Base-by-base conservation (phyloP, 2,113 vertebrate species). In the Chaenocephalus aceratus region DNA sequence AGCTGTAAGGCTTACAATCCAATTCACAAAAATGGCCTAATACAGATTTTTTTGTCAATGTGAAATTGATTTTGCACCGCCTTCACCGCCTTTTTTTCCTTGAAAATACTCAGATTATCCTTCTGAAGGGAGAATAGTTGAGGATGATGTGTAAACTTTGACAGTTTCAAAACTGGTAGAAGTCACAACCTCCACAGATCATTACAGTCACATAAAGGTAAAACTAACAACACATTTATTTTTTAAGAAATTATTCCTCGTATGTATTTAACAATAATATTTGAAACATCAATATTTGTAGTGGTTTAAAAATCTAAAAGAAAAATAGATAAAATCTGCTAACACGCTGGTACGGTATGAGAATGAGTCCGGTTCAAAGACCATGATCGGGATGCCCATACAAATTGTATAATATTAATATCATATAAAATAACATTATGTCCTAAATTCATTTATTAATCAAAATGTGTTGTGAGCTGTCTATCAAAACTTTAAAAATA, bases 11-110 rank as follows among this genome's bases (percentile, higher is more conserved):
- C 59, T 64, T 21, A 53, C 48, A 59, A 60, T 54, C 46, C 21
- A 52, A 34, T 62, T 81, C 63, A 77, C 63, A 59, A 85, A 77
- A 45, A 52, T 23, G 15, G 6, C 1, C 64, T 18, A 13, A 23
- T 44, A 60, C n/a, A 10, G n/a, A 44, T 54, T 54, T 70, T 44
- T 59, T 49, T 34, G 14, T 70, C 18, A 10, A 74, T 49, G 48
- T 59, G 41, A 70, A 70, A 74, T 60, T 14, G 45, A 69, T 72
- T 79, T 76, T 41, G 56, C 53, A 60, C 6, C 13, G 52, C 52
- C 13, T 41, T 61, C 53, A 60, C 6, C 13, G 52, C 52, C 13
- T 7, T 26, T 48, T 45, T 54, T 69, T 54, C 36, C 54, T 23
- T 69, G 6, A 64, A 44, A 75, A 75, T 80, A 56, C 48, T 30